Conservation (phyloP, 2,113 vertebrate species). For the Pseudonaja textilis region DNA sequence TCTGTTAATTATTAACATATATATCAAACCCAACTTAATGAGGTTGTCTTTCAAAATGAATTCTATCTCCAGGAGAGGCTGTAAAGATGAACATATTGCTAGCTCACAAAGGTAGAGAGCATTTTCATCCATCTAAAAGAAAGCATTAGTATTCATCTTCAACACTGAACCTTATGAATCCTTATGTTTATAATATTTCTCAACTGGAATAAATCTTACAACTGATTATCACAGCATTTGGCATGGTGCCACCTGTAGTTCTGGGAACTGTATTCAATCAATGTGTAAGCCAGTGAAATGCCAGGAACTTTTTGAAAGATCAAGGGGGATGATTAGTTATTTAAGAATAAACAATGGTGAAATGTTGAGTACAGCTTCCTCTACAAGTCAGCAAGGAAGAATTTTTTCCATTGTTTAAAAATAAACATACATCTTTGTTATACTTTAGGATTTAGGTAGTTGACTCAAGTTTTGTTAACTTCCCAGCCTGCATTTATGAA, state of each 20-base stretch:
- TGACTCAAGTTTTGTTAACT: conserved; percentile 70
- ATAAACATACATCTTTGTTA: conserved; percentile 49
- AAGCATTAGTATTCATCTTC: conserved; percentile 66
- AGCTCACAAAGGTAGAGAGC: conserved; percentile 44
- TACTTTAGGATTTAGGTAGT: conserved; percentile 54
- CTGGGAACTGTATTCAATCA: conserved; percentile 75
- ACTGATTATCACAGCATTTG: conserved; percentile 81
- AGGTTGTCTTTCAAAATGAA: conserved; percentile 58
- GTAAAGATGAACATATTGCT: conserved; percentile 37
- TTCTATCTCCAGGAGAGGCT: conserved; percentile 38
- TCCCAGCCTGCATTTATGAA: conserved; percentile 56
- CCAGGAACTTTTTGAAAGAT: conserved; percentile 74
- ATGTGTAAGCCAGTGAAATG: conserved; percentile 71
- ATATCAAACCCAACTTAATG: conserved; percentile 60
- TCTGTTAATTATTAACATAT: conserved; percentile 61
- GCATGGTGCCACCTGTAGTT: conserved; percentile 68
- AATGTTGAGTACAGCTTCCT: conserved; percentile 55
- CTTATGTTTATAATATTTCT: conserved; percentile 80
- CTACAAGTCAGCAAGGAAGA: conserved; percentile 53
- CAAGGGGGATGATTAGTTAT: conserved; percentile 67
- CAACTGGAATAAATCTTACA: conserved; percentile 82
- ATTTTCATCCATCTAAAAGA: conserved; percentile 62
- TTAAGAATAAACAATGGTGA: conserved; percentile 72
- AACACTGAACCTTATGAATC: conserved; percentile 65
- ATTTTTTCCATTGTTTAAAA: conserved; percentile 66